Conservation (phyloP, 2,797 vertebrate species). For the Graptemys geographica region DNA sequence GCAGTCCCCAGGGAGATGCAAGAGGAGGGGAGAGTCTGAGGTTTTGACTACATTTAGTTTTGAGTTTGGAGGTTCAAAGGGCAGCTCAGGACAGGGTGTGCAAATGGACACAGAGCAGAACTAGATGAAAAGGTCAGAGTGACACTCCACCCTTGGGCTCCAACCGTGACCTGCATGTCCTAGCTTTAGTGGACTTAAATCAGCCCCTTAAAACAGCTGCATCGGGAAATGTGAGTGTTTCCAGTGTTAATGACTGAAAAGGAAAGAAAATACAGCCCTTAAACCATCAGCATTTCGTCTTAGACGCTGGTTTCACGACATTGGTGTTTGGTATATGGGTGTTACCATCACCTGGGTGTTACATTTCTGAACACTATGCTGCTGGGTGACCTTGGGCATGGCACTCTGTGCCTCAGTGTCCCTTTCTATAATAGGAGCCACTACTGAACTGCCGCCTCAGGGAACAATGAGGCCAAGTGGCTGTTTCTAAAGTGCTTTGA, state of each 20-base stretch:
- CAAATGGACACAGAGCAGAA: neutral
- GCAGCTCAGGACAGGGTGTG: neutral
- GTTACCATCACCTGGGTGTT: neutral
- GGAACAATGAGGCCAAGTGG: neutral
- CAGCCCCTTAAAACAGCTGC: neutral
- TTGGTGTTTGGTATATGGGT: neutral
- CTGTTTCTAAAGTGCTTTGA: neutral
- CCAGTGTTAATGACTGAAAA: neutral
- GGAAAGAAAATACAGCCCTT: neutral
- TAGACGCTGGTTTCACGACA: neutral
- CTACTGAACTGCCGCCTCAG: neutral
- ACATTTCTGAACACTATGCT: neutral
- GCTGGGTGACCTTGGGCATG: neutral
- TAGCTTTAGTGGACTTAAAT: neutral
- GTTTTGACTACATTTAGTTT: neutral
- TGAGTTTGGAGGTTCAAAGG: neutral
- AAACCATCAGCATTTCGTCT: neutral
- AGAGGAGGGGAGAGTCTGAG: neutral
- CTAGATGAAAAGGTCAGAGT: neutral
- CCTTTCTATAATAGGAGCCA: neutral
- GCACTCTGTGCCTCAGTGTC: neutral
- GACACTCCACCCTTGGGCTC: neutral
- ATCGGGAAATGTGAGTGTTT: neutral
- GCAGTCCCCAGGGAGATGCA: neutral
- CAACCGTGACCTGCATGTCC: neutral